phyloP scores from a whole-genome alignment of 2,113 vertebrate species.

The Colius striatus region DNA sequence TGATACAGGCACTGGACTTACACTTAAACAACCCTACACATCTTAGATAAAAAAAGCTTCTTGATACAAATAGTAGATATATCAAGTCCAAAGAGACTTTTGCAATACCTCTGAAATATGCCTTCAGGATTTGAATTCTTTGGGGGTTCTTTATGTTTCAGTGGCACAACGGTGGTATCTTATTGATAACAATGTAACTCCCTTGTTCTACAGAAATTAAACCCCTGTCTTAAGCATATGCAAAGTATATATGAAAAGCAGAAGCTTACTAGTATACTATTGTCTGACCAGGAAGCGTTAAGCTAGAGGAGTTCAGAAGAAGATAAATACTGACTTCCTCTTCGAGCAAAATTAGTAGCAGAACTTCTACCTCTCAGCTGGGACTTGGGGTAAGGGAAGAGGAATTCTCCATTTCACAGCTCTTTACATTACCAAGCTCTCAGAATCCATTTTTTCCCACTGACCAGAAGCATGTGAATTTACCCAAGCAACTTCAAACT shows the following conservation, averaged over 20 bases:
- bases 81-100: background rate
- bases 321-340: background rate
- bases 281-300: background rate
- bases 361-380: conserved; percentile 30
- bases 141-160: background rate
- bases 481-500: background rate
- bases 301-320: background rate
- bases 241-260: background rate
- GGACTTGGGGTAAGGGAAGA: background rate
- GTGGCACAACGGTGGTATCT: background rate
- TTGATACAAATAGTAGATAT: background rate
- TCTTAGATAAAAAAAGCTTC: background rate
- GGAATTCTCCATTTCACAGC: background rate
- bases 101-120: background rate
- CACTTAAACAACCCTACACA: background rate
- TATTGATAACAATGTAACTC: background rate
- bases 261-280: background rate
- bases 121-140: background rate
- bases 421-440: background rate
- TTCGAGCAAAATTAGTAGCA: background rate
- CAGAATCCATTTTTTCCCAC: background rate
- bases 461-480: background rate
- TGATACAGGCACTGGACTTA: background rate
- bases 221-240: background rate
- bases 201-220: background rate